These are phyloP conservation scores for Karalla daura DNA, from an alignment of 2,797 vertebrate genomes.

Conservation along the genomic window DNA sequence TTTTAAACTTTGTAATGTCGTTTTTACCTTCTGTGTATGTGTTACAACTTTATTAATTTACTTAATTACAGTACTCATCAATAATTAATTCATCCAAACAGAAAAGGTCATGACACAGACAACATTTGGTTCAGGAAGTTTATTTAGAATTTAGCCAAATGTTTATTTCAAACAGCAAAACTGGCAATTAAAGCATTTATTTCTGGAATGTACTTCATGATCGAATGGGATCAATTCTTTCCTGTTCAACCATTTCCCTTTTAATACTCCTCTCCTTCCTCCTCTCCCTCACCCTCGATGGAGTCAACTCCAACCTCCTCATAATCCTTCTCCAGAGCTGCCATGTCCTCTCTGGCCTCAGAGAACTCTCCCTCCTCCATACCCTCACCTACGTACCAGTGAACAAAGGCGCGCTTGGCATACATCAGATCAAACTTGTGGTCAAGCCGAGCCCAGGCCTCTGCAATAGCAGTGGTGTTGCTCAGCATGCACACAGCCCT, in stretches of 20 bases:
- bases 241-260: slow-evolving; percentile 9
- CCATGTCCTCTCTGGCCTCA: slow-evolving; percentile 23
- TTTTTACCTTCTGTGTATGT: too few species aligned
- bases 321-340: slow-evolving; percentile 20
- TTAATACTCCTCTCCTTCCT: slow-evolving; percentile 79
- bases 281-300: slow-evolving; percentile 70
- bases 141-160: too few species aligned
- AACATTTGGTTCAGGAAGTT: too few species aligned
- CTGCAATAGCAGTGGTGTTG: slow-evolving; percentile 83
- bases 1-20: too few species aligned
- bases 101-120: too few species aligned
- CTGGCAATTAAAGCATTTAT: slow-evolving; percentile 1
- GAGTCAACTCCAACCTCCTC: slow-evolving; percentile 75
- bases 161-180: slow-evolving; percentile 17
- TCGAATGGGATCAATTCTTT: slow-evolving; percentile 6
- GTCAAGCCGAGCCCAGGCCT: slow-evolving; percentile 83
- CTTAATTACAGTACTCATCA: too few species aligned
- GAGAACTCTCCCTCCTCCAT: slow-evolving; percentile 88
- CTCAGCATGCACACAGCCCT: slow-evolving; percentile 86
- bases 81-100: too few species aligned
- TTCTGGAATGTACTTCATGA: slow-evolving; percentile 44
- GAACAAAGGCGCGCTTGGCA: slow-evolving; percentile 82
- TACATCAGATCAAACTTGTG: slow-evolving; percentile 84
- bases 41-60: too few species aligned
- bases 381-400: slow-evolving; percentile 85